Evolutionary conservation across 2,888 invertebrate genomes (phyloP), one percentile per base, ranked within the genome.

Genomic region (Serripes groenlandicus): DNA sequence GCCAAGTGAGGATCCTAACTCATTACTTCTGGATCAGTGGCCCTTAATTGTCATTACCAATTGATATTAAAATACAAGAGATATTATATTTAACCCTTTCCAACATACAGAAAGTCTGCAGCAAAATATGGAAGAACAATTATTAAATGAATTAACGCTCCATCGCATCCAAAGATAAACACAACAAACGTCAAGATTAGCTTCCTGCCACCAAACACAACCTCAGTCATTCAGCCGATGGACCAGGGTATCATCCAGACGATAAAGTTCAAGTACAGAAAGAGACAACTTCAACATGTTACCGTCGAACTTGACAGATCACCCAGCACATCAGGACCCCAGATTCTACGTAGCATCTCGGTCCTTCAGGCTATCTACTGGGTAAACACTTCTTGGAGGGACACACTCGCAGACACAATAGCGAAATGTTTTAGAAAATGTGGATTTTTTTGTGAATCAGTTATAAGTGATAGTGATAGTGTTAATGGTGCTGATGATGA

Each of bases 301-400:
- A 3, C 32, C 32, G 23, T 15, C 9, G 32, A 70, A 4, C 60
- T 60, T 32, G 76, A 76, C 11, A 32, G 35, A 30, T 66, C 69
- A 28, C 49, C n/a, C 18, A 54, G 26, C 18, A 21, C 68, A 0
- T 35, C 21, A 37, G 68, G 75, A 2, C 23, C 37, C 28, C 56
- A 66, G 15, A 3, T 75, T 9, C 37, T 75, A 42, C 66, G 62
- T 42, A 18, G 34, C 0, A 37, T 68, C 15, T 64, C 66, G 0
- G 35, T 68, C 7, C 37, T 81, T 7, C 70, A 81, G 35, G 70
- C 74, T n/a, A 78, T 81, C 30, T 77, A 70, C 32, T 81, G 81
- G 77, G 18, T 81, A 7, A 60, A 34, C 28, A 60, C n/a, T 4
- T 34, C 81, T 11, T 81, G 77, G 81, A 32, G 34, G 18, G 56